Base-by-base conservation (phyloP, 2,113 vertebrate species). In the Candoia aspera region DNA sequence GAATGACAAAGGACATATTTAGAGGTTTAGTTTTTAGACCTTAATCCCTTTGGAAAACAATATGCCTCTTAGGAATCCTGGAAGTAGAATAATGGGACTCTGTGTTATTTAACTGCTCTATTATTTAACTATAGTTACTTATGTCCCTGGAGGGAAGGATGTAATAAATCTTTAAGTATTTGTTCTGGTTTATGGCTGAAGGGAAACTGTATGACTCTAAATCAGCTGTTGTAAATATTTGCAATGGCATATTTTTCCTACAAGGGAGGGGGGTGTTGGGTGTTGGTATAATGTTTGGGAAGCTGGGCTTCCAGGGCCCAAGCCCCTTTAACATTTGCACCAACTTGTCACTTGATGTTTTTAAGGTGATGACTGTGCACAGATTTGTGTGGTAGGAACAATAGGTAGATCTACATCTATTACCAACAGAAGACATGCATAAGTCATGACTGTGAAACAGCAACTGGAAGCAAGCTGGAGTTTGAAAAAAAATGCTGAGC, bases 91-190 rank as follows among this genome's bases (percentile, higher is more conserved):
- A 94, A 93, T 88, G 90, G 49, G 94, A 87, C 91, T 95, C 90
- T 93, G 87, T 96, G 91, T 93, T 94, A 89, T 92, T 96, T 95
- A 96, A 93, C 93, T 96, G 93, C 91, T 84, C 62, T 93, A 86
- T 97, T 97, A 95, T 96, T 96, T 96, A 96, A 97, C 93, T 91
- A 46, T 93, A 96, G 96, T 96, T 96, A 96, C 97, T 97, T 95
- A 94, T 94, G 94, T 94, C 94, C 90, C 93, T 92, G 94, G 93
- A 95, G 95, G 92, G 95, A 97, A 97, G 97, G 97, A 95, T 96
- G 95, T 95, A 93, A 97, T 98, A 97, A 97, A 98, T 97, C 96
- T 96, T 93, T 68, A 94, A 96, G 96, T 96, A 96, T 97, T 96
- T 97, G 96, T 96, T 96, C 96, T 97, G 95, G 94, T 97, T 97